Conservation (phyloP, 53 echinoderm and acorn worm species). For the Apostichopus leukothele region DNA sequence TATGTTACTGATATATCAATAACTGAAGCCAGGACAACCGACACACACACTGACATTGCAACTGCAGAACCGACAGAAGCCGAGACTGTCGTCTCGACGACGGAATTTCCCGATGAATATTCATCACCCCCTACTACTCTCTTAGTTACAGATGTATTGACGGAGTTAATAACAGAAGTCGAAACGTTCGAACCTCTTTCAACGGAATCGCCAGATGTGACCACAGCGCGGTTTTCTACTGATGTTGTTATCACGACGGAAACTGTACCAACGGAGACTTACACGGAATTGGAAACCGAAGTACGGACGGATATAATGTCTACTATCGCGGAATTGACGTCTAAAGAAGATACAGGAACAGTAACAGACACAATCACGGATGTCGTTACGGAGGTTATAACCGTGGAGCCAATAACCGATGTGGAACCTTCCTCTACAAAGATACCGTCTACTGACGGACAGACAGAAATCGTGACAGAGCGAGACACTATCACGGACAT, state of each 20-base stretch:
- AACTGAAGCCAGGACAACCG: not conserved
- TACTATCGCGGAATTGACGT: not conserved
- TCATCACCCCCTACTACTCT: conserved; percentile 6
- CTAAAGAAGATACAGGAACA: not conserved
- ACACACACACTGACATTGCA: no score
- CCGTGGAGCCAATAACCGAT: not conserved
- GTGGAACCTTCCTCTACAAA: not conserved
- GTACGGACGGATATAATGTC: not conserved
- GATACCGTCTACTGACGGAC: not conserved
- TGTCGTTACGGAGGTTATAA: conserved; percentile 3
- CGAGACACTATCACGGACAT: not conserved
- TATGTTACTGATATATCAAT: not conserved
- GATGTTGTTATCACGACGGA: not conserved
- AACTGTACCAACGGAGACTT: not conserved
- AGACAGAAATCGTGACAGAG: not conserved
- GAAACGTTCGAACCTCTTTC: not conserved
- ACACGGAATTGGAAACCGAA: conserved; percentile 26
- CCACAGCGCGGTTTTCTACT: not conserved
- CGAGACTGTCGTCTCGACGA: not conserved
- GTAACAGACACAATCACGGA: not conserved
- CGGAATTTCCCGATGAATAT: conserved; percentile 25
- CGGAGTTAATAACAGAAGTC: conserved; percentile 19
- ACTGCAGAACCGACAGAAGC: not conserved
- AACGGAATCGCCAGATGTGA: conserved; percentile 4
- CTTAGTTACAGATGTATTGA: conserved; percentile 26